Evolutionary conservation across 2,888 invertebrate genomes (phyloP).

Genomic region (Subacronicta megacephala): DNA sequence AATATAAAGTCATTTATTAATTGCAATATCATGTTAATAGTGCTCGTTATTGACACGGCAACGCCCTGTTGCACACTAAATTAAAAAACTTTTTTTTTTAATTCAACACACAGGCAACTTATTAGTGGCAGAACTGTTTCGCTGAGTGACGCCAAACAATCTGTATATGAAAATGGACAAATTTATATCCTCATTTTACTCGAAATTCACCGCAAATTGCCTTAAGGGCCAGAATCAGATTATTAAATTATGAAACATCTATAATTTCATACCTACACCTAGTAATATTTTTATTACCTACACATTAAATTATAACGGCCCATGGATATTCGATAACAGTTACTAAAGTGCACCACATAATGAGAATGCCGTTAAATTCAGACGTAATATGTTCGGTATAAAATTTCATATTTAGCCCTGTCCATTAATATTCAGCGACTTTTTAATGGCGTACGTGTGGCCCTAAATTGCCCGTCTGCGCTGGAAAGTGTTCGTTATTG

Average conservation of each 20-base stretch:
- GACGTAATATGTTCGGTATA: slow-evolving; percentile 18
- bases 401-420: slow-evolving; percentile 19
- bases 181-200: too few species aligned
- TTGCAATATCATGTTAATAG: slow-evolving; percentile 68
- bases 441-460: slow-evolving; percentile 25
- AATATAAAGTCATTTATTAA: slow-evolving; percentile 58
- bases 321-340: slow-evolving; percentile 30
- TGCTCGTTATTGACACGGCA: slow-evolving; percentile 65
- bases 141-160: not conserved
- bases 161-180: not conserved
- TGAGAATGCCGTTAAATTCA: slow-evolving; percentile 24
- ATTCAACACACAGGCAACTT: slow-evolving; percentile 34
- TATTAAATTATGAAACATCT: slow-evolving; percentile 19
- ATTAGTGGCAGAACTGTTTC: slow-evolving; percentile 10
- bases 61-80: slow-evolving; percentile 66
- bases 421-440: slow-evolving; percentile 44
- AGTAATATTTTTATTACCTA: slow-evolving; percentile 28
- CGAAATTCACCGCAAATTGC: too few species aligned
- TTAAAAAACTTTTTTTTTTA: slow-evolving; percentile 41
- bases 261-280: slow-evolving; percentile 5
- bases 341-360: slow-evolving; percentile 28
- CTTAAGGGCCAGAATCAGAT: slow-evolving; percentile 13
- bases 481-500: slow-evolving; percentile 25
- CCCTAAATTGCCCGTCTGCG: slow-evolving; percentile 22
- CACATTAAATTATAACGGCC: slow-evolving; percentile 19